A percentile compares a stretch with the other conserved stretches of the same genome.
phyloP scores from a whole-genome alignment of 2,113 vertebrate species.

The Machaerirhynchus nigripectus region DNA sequence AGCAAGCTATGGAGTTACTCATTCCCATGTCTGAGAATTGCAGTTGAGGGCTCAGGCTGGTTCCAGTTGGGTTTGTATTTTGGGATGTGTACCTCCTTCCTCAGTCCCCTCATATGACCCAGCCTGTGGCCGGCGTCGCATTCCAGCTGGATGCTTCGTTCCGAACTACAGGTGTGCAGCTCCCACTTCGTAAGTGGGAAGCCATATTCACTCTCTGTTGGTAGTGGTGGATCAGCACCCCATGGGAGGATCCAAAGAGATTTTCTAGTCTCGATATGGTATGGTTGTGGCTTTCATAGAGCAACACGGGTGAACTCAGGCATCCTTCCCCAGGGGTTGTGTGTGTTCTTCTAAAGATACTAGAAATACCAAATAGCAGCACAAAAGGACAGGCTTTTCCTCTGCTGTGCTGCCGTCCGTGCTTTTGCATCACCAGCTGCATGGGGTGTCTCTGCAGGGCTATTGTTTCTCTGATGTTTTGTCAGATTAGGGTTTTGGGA shows the following conservation, averaged over 20 bases:
- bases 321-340: fast-evolving
- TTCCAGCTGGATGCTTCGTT: neutral
- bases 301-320: neutral
- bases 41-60: neutral
- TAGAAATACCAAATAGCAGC: neutral
- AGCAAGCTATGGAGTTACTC: fast-evolving
- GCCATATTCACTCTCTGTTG: fast-evolving
- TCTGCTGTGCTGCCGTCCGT: neutral
- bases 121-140: fast-evolving
- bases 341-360: neutral
- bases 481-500: neutral
- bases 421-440: neutral
- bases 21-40: neutral
- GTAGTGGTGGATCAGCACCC: fast-evolving
- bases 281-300: fast-evolving
- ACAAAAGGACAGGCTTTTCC: neutral
- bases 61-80: neutral
- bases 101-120: fast-evolving
- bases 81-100: fast-evolving
- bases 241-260: fast-evolving
- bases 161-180: too few species aligned
- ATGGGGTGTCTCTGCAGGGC: neutral
- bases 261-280: neutral
- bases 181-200: neutral
- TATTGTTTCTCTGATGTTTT: neutral